Base-by-base conservation (phyloP, 2,113 vertebrate species). In the Mesocricetus auratus region DNA sequence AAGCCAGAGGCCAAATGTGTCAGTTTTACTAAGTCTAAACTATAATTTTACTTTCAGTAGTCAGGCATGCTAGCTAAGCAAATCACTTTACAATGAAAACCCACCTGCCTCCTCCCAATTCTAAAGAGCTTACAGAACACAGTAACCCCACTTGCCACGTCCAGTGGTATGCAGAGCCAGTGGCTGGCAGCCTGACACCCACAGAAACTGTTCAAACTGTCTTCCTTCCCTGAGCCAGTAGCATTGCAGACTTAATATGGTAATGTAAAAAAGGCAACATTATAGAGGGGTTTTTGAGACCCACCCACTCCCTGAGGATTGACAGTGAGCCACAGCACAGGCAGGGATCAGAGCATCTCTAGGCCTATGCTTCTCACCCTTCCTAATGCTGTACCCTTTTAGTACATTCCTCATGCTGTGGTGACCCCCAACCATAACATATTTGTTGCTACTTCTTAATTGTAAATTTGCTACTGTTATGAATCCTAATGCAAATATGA, bases 41-140 rank as follows among this genome's bases (percentile, higher is more conserved):
- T 94, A 88, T 90, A 93, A 39, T 22, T 85, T 94, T 45, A 71
- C 36, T 58, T 33, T 74, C 33, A 66, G 78, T 50, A 93, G 82
- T 45, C 7, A 2, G 58, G 21, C 66, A 31, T 39, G 36, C 62
- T 83, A 93, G 60, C 60, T 90, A 4, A 73, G 47, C 78, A 94
- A 86, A 77, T 73, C 81, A 91, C 81, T 69, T 68, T 96, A 93
- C 71, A 95, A 85, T 94, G 62, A 92, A 82, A 94, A 96, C 21
- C 12, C 36, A 39, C 36, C 86, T 64, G 42, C 13, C 21, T 62
- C 93, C 71, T 77, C 71, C 66, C 85, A 89, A 77, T 45, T 74
- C 58, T 71, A 88, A 95, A 31, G 31, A 79, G 83, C 92, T 88
- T 95, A 68, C 7, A 58, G 24, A 87, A 56, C 17, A 77, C 26